Evolutionary conservation across 1,140 invertebrate genomes (phyloP), one percentile per base, ranked within the genome.

Genomic region (Leptinotarsa undecemlineata): DNA sequence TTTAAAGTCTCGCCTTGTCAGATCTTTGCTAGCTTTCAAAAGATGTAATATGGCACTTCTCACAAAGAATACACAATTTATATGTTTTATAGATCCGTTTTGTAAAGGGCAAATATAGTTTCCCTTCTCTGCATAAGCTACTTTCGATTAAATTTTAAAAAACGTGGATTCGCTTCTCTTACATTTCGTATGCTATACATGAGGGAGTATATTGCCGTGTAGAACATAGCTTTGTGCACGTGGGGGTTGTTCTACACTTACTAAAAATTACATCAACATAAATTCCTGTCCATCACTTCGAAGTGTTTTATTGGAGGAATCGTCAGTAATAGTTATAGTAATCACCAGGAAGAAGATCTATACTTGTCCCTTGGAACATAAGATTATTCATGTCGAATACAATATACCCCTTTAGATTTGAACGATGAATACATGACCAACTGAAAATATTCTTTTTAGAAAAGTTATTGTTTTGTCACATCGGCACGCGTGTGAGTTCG

Each of bases 1-100:
- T 84, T 84, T 84, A 82, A 83, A 80, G 81, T 80, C 60, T 71
- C 72, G 66, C 78, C 82, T 81, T 81, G 79, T 79, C 81, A 76
- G 81, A 78, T 80, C 76, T 76, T 77, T 74, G 76, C 75, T 77
- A 64, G 72, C 78, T 77, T 73, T 77, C 78, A 76, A 64, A n/a
- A 75, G 75, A 78, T 78, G 77, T 80, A 78, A 78, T 76, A 75
- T 78, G 75, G 79, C 79, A 77, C 76, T 78, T 80, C 78, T 80
- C 81, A 81, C 77, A 82, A 82, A 80, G 81, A 82, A 82, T 82
- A 82, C 76, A 74, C 75, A 79, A 79, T 79, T 79, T 77, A 79
- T 79, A 79, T 79, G 78, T 79, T 79, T 79, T 79, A 79, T 79
- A 79, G 78, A 79, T 79, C 73, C 74, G 74, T 74, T 77, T 77